Base-by-base conservation (phyloP, 2,888 invertebrate species). In the Melikaiella ostensackeni region DNA sequence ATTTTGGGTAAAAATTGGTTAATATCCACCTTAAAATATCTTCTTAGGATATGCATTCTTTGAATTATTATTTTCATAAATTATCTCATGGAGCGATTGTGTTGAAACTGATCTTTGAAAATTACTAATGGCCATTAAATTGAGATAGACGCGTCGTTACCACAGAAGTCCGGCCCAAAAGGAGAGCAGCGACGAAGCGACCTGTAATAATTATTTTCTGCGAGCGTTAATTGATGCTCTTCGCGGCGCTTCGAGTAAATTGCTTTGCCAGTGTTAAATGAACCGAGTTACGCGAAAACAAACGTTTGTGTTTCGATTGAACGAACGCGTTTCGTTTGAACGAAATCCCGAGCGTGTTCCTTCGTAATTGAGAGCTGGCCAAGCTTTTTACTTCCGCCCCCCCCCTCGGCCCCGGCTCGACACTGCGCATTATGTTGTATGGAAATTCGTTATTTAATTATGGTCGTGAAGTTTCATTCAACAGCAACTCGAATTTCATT, bases 181-280 rank as follows among this genome's bases (percentile, higher is more conserved):
- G 70, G 62, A 75, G 62, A 75, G n/a, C 21, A 62, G 19, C 75
- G 57, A 77, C 57, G 55, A 35, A 57, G 74, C 75, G 73, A 80
- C 76, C 75, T 78, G 75, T 78, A 80, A 80, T 80, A 78, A 77
- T 78, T 78, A 78, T 75, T 80, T 78, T 78, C 74, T 74, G 78
- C 74, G 75, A 78, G 66, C 74, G 80, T 77, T 80, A 80, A 80
- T 80, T 78, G 80, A 80, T 80, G 77, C 80, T 75, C 80, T 80
- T 78, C 78, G 80, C 75, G 80, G 78, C 73, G 75, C 77, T 78
- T 70, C 63, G 70, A 76, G 78, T 78, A 80, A 80, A 80, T 80
- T 80, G 76, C 78, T 76, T 70, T 74, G 77, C 79, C 75, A 66
- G 74, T 77, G 76, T 75, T 73, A 77, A 80, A 78, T 80, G 77